Base-by-base conservation (phyloP, 64 coral and sea anemone species). In the Porites australiensis region DNA sequence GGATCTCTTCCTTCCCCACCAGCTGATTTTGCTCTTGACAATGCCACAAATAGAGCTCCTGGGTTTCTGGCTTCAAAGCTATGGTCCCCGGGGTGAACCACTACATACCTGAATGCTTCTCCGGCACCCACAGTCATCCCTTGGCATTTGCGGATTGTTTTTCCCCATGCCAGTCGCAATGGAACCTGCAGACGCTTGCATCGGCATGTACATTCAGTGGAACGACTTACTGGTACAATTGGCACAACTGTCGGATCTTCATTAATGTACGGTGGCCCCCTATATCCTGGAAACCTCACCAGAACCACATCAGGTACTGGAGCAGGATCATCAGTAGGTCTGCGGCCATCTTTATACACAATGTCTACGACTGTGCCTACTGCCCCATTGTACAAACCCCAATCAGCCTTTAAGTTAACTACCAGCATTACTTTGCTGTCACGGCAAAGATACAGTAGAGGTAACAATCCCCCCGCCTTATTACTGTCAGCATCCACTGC, bases 371-470 rank as follows among this genome's bases (percentile, higher is more conserved):
- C 73, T 77, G 54, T 77, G 44, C 87, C 87, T 7, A 89, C 87
- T 64, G 58, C 87, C n/a, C 87, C 87, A 77, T 77, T 89, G 58
- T 46, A 77, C 74, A 89, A 77, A 49, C 68, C 86, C 69, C 86
- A 88, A 44, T 18, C 68, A 74, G 86, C 45, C 65, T 88, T 72
- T 44, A 86, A 65, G 51, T 86, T 86, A 70, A 43, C 64, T 23
- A 86, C 43, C 3, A 86, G 83, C 86, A 88, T 88, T 23, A 88
- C 86, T 51, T 88, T 88, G 52, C 67, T 75, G 68, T 88, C 86
- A 88, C 65, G 50, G 19, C 64, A 86, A 72, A 86, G 83, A 37
- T 37, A 37, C 27, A 37, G 27, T 37, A 37, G 27, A 37, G 27
- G 27, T 37, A 37, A 37, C 47, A 87, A 22, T 71, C 83, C 53